Conservation (phyloP, 2,113 vertebrate species). For the Terrapene triunguis region DNA sequence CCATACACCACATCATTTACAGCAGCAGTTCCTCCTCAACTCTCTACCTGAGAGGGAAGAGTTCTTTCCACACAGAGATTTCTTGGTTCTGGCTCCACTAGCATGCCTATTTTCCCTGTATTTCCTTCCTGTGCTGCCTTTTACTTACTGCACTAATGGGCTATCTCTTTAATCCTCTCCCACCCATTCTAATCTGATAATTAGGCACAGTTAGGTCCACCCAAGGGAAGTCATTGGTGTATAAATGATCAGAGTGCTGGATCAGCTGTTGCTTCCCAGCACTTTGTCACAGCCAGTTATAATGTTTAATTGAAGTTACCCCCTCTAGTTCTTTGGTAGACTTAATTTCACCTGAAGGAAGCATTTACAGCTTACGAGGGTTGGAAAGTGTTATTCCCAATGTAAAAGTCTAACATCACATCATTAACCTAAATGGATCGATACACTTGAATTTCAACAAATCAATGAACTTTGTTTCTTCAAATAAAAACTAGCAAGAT, state of each 20-base stretch:
- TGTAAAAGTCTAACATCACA: slow-evolving; percentile 40
- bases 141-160: not conserved
- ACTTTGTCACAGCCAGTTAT: not conserved
- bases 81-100: not conserved
- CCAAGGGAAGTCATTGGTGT: not conserved
- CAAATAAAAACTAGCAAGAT: slow-evolving; percentile 49
- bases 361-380: not conserved
- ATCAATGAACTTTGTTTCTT: slow-evolving; percentile 37
- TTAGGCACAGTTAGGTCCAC: not conserved
- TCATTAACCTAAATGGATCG: slow-evolving; percentile 40
- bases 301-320: slow-evolving; percentile 46
- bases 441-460: slow-evolving; percentile 38
- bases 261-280: not conserved
- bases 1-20: not conserved
- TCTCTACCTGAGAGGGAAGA: not conserved
- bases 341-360: slow-evolving; percentile 26
- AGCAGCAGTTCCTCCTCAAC: not conserved
- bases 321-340: slow-evolving; percentile 17
- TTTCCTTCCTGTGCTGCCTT: not conserved
- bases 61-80: not conserved
- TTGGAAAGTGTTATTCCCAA: slow-evolving; percentile 3
- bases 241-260: not conserved
- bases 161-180: not conserved
- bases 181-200: not conserved
- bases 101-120: not conserved